Percentiles rank a stretch among this genome's conserved stretches.
These are phyloP conservation scores for Scaptomyza pallida DNA, from an alignment of 1,140 invertebrate genomes.

Conservation along the genomic window DNA sequence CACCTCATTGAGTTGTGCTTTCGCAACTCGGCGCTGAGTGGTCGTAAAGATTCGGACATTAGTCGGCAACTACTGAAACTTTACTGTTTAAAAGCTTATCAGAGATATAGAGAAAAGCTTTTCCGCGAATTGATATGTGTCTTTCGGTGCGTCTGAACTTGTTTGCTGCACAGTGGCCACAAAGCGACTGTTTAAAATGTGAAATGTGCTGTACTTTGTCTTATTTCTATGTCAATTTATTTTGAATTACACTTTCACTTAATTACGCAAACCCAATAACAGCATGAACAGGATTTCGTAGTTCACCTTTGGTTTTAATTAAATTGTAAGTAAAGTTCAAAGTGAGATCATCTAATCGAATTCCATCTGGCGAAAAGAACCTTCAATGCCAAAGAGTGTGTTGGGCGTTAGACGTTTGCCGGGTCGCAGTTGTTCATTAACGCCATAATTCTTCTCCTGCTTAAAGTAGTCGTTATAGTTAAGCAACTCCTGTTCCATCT, in stretches of 20 bases:
- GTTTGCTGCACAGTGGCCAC: too few relatives aligned
- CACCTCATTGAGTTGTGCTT: constrained; percentile 86
- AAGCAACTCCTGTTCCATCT: constrained; percentile 85
- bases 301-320: too few relatives aligned
- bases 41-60: constrained; percentile 49
- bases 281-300: too few relatives aligned
- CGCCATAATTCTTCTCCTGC: constrained; percentile 85
- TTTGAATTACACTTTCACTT: too few relatives aligned
- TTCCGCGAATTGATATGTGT: too few relatives aligned
- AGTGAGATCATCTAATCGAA: constrained; percentile 62
- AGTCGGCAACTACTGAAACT: constrained; percentile 64
- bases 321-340: neutral
- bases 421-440: constrained; percentile 85
- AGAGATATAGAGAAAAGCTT: too few relatives aligned
- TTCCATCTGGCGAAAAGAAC: constrained; percentile 85
- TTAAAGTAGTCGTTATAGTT: constrained; percentile 84
- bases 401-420: constrained; percentile 84
- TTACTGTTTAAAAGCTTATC: constrained; percentile 35
- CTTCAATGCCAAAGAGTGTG: constrained; percentile 86
- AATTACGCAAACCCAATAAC: too few relatives aligned
- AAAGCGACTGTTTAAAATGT: too few relatives aligned
- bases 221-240: too few relatives aligned
- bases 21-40: constrained; percentile 81
- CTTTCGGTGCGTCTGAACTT: too few relatives aligned
- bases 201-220: too few relatives aligned